Percentiles rank a stretch among this genome's conserved stretches.
These are phyloP conservation scores for Tyto alba DNA, from an alignment of 2,113 vertebrate species.

Conservation along the genomic window DNA sequence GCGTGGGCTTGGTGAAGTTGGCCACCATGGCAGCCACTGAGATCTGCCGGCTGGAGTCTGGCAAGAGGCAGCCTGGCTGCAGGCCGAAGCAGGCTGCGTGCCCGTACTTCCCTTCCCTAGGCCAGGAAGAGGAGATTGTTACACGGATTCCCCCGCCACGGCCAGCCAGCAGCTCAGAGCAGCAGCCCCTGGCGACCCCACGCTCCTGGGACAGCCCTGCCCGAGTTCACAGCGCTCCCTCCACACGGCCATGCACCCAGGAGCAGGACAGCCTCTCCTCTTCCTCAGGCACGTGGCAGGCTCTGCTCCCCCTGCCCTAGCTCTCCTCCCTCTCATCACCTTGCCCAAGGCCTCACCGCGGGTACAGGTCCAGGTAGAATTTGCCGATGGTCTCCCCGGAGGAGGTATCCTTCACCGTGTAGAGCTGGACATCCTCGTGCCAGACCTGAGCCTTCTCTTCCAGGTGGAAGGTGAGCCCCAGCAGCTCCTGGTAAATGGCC, in stretches of 20 bases:
- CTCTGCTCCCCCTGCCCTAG: not conserved
- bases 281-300: fast-evolving
- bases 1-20: slow-evolving; percentile 94
- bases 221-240: fast-evolving
- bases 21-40: slow-evolving; percentile 95
- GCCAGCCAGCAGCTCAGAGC: not conserved
- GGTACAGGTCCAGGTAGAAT: slow-evolving; percentile 96
- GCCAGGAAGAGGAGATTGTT: not conserved
- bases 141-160: not conserved
- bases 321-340: fast-evolving
- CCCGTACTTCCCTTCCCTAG: slow-evolving; percentile 94
- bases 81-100: slow-evolving; percentile 96
- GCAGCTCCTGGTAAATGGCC: slow-evolving; percentile 93
- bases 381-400: slow-evolving; percentile 80
- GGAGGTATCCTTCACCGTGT: slow-evolving; percentile 77
- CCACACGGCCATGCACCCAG: fast-evolving
- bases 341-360: slow-evolving; percentile 73
- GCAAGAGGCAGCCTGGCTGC: slow-evolving; percentile 89
- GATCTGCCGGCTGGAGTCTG: slow-evolving; percentile 81
- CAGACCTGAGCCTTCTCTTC: slow-evolving; percentile 81
- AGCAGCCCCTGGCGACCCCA: not conserved
- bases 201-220: too few species aligned
- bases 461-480: slow-evolving; percentile 84
- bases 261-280: not conserved
- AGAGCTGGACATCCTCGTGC: slow-evolving; percentile 91